Base-by-base conservation (phyloP, 2,113 vertebrate genomes). In the Taxidea taxus region DNA sequence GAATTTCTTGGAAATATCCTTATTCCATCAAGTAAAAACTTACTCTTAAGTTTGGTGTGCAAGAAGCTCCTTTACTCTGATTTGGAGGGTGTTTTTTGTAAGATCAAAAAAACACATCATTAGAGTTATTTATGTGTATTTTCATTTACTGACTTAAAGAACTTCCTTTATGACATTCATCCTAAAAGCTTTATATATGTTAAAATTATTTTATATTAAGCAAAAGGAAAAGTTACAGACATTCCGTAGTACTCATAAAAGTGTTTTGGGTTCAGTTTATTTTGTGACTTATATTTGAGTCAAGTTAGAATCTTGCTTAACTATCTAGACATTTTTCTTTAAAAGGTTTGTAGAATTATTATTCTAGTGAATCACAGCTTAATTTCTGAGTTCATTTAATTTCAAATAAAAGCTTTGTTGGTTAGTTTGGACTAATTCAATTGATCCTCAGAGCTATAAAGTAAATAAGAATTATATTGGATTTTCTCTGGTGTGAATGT, bases 401-500 rank as follows among this genome's bases (percentile, higher is more conserved):
- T 92, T 58, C 42, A 95, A 89, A 49, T 83, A 49, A 68, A 80
- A 94, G 14, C 51, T 77, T 88, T 62, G 8, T 74, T 93, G 56
- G 72, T 90, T 91, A 89, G 6, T 84, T 91, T 96, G 44, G 86
- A 62, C 64, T n/a, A 81, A 94, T 91, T 58, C 82, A 87, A 74
- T 75, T 51, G 21, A 74, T 42, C 20, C 34, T 80, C 34, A 62
- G 20, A n/a, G 31, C 25, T 72, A 77, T 70, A 64, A 20, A 31
- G 49, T 51, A 44, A 86, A 16, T 85, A 89, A 68, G 42, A 83
- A 72, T 56, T 72, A 8, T 20, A 9, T 37, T 25, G 37, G 34
- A 62, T 95, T 66, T 80, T 80, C n/a, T 29, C 27, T 20, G 85
- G 44, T 42, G 6, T 49, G 42, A 37, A 5, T 86, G n/a, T 31